Evolutionary conservation across 2,797 vertebrate species (phyloP).

Genomic region (Schizopygopsis pylzovi): DNA sequence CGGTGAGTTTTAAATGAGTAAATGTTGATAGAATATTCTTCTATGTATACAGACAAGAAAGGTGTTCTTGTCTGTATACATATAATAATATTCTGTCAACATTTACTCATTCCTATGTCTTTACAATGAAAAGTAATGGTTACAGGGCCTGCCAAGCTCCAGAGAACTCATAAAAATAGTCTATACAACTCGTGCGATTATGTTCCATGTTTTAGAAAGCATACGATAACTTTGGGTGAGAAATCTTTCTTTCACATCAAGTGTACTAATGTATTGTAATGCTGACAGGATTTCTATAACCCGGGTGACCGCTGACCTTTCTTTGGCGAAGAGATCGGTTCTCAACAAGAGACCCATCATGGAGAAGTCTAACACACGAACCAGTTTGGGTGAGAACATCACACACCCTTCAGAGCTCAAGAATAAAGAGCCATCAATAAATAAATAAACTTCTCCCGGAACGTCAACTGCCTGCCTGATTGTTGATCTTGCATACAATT

Average conservation of each 20-base stretch:
- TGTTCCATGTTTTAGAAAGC: not conserved
- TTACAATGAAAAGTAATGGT: not conserved
- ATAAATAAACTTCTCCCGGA: not conserved
- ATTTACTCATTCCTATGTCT: not conserved
- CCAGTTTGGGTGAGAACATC: conserved; percentile 87
- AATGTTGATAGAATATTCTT: not conserved
- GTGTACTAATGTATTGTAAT: not conserved
- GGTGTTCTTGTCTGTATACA: not conserved
- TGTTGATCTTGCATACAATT: not conserved
- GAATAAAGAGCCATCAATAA: not conserved
- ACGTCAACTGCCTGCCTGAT: too few relatives aligned
- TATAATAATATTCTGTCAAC: not conserved
- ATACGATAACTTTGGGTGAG: not conserved
- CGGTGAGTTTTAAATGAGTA: conserved; percentile 78
- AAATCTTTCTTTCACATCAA: not conserved
- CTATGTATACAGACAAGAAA: conserved; percentile 9
- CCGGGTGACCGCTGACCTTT: conserved; percentile 93
- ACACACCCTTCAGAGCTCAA: not conserved
- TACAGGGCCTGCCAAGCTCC: not conserved
- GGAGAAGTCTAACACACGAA: conserved; percentile 93
- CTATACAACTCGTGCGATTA: not conserved
- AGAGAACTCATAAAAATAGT: not conserved
- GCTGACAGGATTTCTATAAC: conserved; percentile 91
- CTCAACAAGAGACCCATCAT: conserved; percentile 97
- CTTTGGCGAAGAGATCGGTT: conserved; percentile 93